These are phyloP conservation scores for Notarius lentiginosus DNA, from an alignment of 2,113 vertebrate species.

Conservation along the genomic window DNA sequence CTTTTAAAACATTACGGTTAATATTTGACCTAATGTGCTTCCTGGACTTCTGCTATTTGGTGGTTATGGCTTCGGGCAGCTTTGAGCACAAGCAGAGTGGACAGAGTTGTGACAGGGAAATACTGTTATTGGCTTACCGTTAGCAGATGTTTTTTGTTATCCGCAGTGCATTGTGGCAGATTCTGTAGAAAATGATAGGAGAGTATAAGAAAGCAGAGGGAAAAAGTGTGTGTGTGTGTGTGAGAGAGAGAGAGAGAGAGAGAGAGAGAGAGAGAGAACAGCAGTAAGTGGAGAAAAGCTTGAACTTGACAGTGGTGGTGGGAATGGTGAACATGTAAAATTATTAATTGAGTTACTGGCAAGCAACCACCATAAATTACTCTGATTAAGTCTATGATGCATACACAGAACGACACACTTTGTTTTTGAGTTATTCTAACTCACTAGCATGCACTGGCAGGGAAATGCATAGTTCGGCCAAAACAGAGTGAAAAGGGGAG, in stretches of 20 bases:
- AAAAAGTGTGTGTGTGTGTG: not conserved
- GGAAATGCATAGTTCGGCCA: constrained; percentile 40
- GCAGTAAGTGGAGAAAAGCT: not conserved
- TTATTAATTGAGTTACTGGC: constrained; percentile 27
- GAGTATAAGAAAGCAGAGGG: not conserved
- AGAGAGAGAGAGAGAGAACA: not conserved
- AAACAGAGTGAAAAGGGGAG: constrained; percentile 45
- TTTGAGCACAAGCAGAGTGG: constrained; percentile 53
- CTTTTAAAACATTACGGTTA: not conserved
- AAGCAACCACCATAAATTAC: constrained; percentile 18
- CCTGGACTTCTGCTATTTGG: constrained; percentile 30
- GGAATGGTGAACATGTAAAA: constrained; percentile 12
- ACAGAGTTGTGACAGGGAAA: constrained; percentile 57
- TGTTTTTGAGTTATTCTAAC: constrained; percentile 48
- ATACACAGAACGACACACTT: constrained; percentile 35
- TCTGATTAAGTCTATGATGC: constrained; percentile 24
- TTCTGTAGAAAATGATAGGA: not conserved
- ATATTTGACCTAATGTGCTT: not conserved
- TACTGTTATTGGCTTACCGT: constrained; percentile 66
- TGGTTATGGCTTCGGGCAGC: constrained; percentile 25
- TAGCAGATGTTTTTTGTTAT: constrained; percentile 53
- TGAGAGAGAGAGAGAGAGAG: not conserved
- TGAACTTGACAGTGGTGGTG: not conserved
- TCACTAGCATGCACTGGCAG: constrained; percentile 51
- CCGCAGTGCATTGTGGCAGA: not conserved